Conservation (phyloP, 2,113 vertebrate genomes). For the Azemiops feae region DNA sequence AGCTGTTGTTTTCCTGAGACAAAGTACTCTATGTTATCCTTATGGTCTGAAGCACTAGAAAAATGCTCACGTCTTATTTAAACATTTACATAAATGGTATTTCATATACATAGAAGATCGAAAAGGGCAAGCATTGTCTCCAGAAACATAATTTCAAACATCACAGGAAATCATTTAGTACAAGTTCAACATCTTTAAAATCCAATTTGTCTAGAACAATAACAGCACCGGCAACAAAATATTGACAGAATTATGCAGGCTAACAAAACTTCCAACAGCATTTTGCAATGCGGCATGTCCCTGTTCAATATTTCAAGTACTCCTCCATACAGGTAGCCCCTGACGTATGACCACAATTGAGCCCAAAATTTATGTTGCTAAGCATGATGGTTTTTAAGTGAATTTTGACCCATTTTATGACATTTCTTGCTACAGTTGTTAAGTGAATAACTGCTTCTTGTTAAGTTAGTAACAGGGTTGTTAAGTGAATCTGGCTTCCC, state of each 20-base stretch:
- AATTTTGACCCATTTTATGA: too few species aligned
- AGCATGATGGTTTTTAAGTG: background rate
- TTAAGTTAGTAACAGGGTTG: too few species aligned
- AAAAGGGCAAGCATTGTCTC: background rate
- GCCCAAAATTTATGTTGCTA: background rate
- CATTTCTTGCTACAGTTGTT: background rate
- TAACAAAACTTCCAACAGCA: background rate
- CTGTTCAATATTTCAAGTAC: background rate
- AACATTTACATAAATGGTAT: constrained; percentile 48
- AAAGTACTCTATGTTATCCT: background rate
- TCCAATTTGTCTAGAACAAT: background rate
- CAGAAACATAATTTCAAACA: constrained; percentile 11
- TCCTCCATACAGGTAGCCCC: background rate
- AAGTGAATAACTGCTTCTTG: background rate
- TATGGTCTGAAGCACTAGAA: constrained; percentile 24
- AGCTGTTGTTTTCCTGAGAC: constrained; percentile 15
- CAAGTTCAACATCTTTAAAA: background rate
- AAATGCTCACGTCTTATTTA: constrained; percentile 37
- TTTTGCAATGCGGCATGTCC: background rate
- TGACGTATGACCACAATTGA: background rate
- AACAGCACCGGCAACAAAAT: background rate
- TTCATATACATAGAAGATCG: constrained; percentile 8
- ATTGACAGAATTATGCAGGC: background rate
- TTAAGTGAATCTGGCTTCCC: background rate
- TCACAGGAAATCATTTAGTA: background rate